Percentiles rank a stretch among this genome's conserved stretches.
phyloP scores from a whole-genome alignment of 2,113 vertebrate genomes.

The Eleginops maclovinus region DNA sequence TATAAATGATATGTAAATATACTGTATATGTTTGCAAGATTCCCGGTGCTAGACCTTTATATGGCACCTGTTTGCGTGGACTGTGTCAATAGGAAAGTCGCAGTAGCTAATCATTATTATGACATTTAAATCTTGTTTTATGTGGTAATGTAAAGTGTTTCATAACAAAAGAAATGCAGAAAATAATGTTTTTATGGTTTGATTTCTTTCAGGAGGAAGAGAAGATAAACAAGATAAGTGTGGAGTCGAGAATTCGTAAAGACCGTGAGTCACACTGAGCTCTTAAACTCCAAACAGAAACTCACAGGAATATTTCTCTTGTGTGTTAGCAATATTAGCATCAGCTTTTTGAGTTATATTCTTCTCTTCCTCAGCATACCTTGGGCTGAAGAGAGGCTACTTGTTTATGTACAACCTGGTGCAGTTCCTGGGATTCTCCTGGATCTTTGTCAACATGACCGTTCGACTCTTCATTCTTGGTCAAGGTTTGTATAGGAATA shows the following conservation, averaged over 20 bases:
- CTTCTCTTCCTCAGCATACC: slow-evolving; percentile 65
- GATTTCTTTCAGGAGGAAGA: slow-evolving; percentile 89
- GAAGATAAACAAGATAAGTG: slow-evolving; percentile 89
- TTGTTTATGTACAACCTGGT: slow-evolving; percentile 95
- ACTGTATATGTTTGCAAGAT: too few species aligned
- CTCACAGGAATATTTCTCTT: neutral
- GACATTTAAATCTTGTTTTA: neutral
- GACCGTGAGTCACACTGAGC: slow-evolving; percentile 89
- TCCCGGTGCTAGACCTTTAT: too few species aligned
- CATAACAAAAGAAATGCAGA: too few species aligned
- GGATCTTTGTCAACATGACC: slow-evolving; percentile 96
- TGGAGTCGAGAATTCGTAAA: slow-evolving; percentile 92
- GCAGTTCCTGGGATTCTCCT: slow-evolving; percentile 96
- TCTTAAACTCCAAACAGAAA: slow-evolving; percentile 4
- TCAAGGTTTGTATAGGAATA: slow-evolving; percentile 83
- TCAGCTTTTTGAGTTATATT: neutral
- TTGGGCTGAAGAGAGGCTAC: slow-evolving; percentile 90
- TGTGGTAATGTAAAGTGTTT: neutral
- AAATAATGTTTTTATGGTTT: neutral
- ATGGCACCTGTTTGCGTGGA: neutral
- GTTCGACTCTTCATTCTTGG: slow-evolving; percentile 93
- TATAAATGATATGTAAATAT: too few species aligned
- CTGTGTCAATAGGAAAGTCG: neutral
- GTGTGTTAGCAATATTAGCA: neutral
- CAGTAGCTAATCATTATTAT: neutral